phyloP scores from a whole-genome alignment of 2,797 vertebrate species.

The Megalops cyprinoides region DNA sequence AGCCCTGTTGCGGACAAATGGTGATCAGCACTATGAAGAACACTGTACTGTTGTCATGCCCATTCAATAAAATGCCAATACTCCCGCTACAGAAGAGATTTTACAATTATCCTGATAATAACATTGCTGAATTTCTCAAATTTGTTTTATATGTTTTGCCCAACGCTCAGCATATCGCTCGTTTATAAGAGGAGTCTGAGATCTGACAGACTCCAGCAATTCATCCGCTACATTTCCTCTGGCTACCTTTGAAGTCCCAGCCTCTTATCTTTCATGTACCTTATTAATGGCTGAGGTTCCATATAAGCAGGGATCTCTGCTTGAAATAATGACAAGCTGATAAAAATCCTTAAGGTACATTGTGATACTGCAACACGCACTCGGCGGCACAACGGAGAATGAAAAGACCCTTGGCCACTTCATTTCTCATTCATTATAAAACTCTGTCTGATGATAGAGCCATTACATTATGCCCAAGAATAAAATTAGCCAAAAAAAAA shows the following conservation, averaged over 20 bases:
- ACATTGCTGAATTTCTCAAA: too few species aligned
- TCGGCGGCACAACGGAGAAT: conserved; percentile 17
- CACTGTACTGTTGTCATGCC: too few species aligned
- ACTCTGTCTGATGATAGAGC: neutral
- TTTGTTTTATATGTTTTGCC: too few species aligned
- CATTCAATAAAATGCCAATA: too few species aligned
- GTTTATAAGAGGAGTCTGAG: neutral
- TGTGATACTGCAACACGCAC: conserved; percentile 32
- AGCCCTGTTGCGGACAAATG: too few species aligned
- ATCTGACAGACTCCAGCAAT: neutral
- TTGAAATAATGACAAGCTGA: conserved; percentile 47
- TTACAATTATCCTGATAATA: too few species aligned
- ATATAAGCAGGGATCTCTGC: neutral
- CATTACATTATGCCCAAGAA: neutral
- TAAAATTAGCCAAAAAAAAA: neutral
- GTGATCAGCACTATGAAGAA: too few species aligned
- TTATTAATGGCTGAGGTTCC: neutral
- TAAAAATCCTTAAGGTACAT: conserved; percentile 39
- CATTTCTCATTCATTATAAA: neutral
- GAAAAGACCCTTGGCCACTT: neutral
- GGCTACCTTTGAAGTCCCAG: neutral
- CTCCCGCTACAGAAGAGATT: too few species aligned
- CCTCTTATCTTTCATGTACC: neutral
- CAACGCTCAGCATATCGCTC: neutral
- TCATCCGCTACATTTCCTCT: neutral